These are phyloP conservation scores for Pitta sordida DNA, from an alignment of 2,113 vertebrate species.

Conservation along the genomic window DNA sequence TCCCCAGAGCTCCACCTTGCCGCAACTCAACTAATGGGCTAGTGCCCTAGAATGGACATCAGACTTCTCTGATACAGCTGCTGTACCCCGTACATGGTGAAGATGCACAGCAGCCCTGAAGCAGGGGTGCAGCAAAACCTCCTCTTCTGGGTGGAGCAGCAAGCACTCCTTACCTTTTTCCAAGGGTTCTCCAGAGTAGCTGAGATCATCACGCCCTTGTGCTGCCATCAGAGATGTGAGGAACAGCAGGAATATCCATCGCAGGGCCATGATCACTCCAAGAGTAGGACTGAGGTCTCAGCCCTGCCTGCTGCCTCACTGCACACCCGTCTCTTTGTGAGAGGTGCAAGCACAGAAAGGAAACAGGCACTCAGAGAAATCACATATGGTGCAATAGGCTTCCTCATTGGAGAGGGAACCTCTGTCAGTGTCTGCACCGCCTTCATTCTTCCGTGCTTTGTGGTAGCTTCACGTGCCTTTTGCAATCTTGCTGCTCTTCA, in stretches of 20 bases:
- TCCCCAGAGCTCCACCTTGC: not conserved
- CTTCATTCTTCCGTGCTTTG: not conserved
- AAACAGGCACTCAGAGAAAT: not conserved
- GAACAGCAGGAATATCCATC: not conserved
- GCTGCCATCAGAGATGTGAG: not conserved
- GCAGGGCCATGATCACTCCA: not conserved
- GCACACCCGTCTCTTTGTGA: not conserved
- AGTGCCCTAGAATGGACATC: accelerated
- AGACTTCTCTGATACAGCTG: not conserved
- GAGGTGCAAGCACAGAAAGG: not conserved
- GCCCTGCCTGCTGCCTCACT: accelerated
- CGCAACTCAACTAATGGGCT: accelerated
- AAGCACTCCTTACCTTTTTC: not conserved
- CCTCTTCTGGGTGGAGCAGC: not conserved
- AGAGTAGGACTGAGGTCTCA: not conserved
- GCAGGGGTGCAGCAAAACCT: not conserved
- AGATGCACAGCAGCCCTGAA: not conserved
- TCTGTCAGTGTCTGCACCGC: accelerated
- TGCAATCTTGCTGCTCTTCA: not conserved
- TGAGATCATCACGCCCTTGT: accelerated
- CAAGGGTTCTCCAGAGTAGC: accelerated
- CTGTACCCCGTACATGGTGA: accelerated
- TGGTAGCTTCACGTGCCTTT: not conserved
- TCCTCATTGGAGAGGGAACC: slow-evolving; percentile 48
- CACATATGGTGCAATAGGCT: slow-evolving; percentile 15